These are phyloP conservation scores for Vanessa cardui DNA, from an alignment of 2,888 invertebrate genomes.

Conservation along the genomic window DNA sequence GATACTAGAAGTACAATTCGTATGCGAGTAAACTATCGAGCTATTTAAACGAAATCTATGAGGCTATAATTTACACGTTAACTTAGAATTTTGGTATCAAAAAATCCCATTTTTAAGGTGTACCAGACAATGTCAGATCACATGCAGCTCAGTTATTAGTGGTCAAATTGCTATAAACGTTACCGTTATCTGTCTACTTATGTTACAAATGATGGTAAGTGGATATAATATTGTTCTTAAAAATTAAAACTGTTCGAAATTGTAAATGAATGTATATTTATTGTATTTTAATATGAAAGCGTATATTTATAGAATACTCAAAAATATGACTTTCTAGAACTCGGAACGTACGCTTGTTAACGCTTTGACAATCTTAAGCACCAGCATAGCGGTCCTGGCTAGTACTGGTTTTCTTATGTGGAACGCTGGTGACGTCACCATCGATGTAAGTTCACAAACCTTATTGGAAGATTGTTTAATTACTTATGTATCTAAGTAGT, in stretches of 20 bases:
- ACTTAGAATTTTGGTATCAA: no score
- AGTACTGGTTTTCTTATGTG: slow-evolving; percentile 59
- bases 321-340: slow-evolving; percentile 36
- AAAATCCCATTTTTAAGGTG: slow-evolving; percentile 54
- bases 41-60: no score
- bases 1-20: neutral
- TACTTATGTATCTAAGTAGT: no score
- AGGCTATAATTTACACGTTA: no score
- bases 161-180: slow-evolving; percentile 29
- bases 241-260: neutral
- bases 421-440: slow-evolving; percentile 60
- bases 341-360: slow-evolving; percentile 44
- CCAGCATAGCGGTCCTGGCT: slow-evolving; percentile 43
- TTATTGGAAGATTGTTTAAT: no score
- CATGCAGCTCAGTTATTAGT: slow-evolving; percentile 51
- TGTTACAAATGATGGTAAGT: slow-evolving; percentile 15
- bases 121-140: slow-evolving; percentile 45
- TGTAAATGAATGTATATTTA: no score
- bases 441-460: slow-evolving; percentile 47
- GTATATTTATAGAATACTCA: neutral
- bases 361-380: slow-evolving; percentile 40
- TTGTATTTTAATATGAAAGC: no score
- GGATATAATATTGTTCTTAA: neutral
- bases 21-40: no score
- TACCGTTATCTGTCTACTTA: neutral